These are phyloP conservation scores for Papilio polyxenes DNA, from an alignment of 1,140 invertebrate species.

Conservation along the genomic window DNA sequence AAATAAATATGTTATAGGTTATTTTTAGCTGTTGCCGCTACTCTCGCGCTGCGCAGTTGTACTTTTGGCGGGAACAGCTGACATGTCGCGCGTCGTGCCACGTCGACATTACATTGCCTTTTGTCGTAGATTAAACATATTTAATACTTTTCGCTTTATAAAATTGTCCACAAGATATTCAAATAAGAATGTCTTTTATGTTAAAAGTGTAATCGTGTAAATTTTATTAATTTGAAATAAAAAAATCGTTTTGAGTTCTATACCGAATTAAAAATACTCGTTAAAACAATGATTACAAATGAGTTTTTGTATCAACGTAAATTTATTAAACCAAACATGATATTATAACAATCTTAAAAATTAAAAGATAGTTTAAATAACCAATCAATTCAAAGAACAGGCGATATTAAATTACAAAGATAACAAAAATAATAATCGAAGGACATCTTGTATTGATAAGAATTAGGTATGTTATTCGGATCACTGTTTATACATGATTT, in stretches of 20 bases:
- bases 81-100: slow-evolving; percentile 25
- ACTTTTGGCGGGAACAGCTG: slow-evolving; percentile 31
- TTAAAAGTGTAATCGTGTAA: background rate
- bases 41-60: slow-evolving; percentile 12
- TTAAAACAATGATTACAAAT: slow-evolving; percentile 5
- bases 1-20: slow-evolving; percentile 17
- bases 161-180: no score
- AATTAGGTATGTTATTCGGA: slow-evolving; percentile 23
- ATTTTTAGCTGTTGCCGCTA: slow-evolving; percentile 27
- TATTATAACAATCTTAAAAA: background rate
- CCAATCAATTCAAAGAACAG: background rate
- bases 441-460: slow-evolving; percentile 31
- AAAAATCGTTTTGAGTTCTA: background rate
- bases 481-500: slow-evolving; percentile 2
- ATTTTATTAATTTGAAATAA: background rate
- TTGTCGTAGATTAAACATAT: slow-evolving; percentile 1
- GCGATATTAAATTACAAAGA: background rate
- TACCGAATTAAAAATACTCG: background rate
- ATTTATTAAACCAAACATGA: background rate
- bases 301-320: background rate
- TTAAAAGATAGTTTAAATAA: background rate
- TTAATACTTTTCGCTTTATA: background rate
- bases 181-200: no score
- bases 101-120: slow-evolving; percentile 16
- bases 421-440: slow-evolving; percentile 17